Evolutionary conservation across 2,888 invertebrate genomes (phyloP), one percentile per base, ranked within the genome.

Genomic region (Phymatocera aterrima): DNA sequence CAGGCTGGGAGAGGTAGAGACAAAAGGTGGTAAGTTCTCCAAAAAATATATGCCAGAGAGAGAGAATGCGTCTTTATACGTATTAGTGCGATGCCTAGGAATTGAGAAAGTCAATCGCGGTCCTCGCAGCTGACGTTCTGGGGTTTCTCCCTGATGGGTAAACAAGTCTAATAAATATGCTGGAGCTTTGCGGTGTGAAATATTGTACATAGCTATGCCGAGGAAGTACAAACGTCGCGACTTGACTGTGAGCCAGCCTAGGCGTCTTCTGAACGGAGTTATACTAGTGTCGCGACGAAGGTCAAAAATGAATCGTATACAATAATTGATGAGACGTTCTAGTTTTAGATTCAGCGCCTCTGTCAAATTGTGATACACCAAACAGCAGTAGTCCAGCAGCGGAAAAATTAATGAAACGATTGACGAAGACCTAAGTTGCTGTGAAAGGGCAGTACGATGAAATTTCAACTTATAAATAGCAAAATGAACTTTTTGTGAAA

Each of bases 81-180:
- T 2, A 15, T 0, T 15, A 8, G 46, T 46, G 3, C 15, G 3
- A 46, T 46, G 46, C 3, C 0, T 15, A 1, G 46, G 15, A 15
- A 46, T 46, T n/a, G n/a, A n/a, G n/a, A n/a, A n/a, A n/a, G n/a
- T n/a, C n/a, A n/a, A n/a, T n/a, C 8, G 6, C 8, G 3, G 15
- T 3, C 46, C 3, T 12, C 46, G 8, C 46, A 12, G 46, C 48
- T n/a, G 18, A 2, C 1, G 12, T 12, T 0, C 8, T 1, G 6
- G 37, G 18, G 8, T 5, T 34, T 2, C 37, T 2, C n/a, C 37
- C 34, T n/a, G 18, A 37, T 3, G 21, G 0, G 4, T 1, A 15
- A 77, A 77, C 0, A 79, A 18, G 4, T 79, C 77, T 1, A 21
- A 10, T 3, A 79, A n/a, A n/a, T n/a, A n/a, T n/a, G n/a, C n/a